Evolutionary conservation across 2,888 invertebrate species (phyloP), one percentile per base, ranked within the genome.

Genomic region (Pheosia gnoma): DNA sequence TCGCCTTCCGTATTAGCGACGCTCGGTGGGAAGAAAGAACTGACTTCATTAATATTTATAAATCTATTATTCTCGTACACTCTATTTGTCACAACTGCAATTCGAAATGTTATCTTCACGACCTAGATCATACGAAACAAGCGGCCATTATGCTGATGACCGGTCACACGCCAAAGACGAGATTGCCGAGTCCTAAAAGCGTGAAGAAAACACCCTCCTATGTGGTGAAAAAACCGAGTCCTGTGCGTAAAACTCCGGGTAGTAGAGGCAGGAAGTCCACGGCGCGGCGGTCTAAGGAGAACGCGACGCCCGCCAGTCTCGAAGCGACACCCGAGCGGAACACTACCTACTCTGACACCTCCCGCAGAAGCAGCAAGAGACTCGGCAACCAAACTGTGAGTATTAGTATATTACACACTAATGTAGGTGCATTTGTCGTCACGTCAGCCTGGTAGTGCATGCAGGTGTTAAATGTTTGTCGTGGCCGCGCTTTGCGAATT

Each of bases 111-210:
- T 11, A 38, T 11, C 4, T 25, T 9, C 5, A 11, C 55, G 8
- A 56, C 57, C 0, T 74, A 94, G 94, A 94, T 72, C 87, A 88
- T 72, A 92, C 91, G 5, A 94, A 94, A 67, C 92, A 87, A 71
- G 93, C 90, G 1, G 94, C 93, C 1, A 80, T 94, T 47, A 85
- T 92, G 84, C 72, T 92, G 60, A 90, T 94, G 88, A 83, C 94
- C 9, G 88, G 93, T 1, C 90, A 88, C 80, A 85, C 88, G 36
- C 84, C 88, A 3, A 83, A 81, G 56, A 61, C 75, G 0, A 80
- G 77, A 43, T 58, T 66, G 4, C 60, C 63, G 5, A 63, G 66
- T 53, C 60, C 72, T 25, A 62, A 67, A 49, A 36, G 58, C 57
- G 10, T 56, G 38, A 43, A 52, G 55, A 69, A 62, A 41, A 67